phyloP scores from a whole-genome alignment of 2,888 invertebrate species.

The Phengaris arion region DNA sequence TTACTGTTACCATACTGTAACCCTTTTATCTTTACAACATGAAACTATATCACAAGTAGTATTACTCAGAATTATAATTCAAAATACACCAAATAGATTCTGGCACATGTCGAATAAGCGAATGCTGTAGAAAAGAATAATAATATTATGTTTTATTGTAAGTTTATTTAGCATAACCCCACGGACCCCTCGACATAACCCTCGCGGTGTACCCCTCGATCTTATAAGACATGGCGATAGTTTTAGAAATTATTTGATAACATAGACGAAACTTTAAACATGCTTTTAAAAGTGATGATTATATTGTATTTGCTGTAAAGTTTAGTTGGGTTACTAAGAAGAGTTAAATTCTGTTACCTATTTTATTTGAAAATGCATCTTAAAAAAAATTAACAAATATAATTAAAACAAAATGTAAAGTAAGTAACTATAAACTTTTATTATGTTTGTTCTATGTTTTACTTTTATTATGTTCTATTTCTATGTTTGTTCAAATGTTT shows the following conservation, averaged over 20 bases:
- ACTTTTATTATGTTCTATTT: no score
- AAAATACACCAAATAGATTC: background rate
- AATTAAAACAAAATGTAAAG: no score
- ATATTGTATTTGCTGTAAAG: background rate
- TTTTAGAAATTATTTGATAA: conserved; percentile 9
- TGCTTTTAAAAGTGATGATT: background rate
- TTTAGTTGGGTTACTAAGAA: no score
- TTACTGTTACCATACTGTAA: no score
- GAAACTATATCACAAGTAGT: background rate
- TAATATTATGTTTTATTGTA: conserved; percentile 10
- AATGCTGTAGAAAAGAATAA: background rate
- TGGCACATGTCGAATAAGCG: background rate
- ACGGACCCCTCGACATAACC: conserved; percentile 21
- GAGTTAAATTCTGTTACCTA: no score
- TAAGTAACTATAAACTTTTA: no score
- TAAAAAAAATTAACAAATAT: no score
- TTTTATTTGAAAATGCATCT: background rate
- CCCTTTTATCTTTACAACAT: background rate
- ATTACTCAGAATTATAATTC: background rate
- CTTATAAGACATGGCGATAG: conserved; percentile 17
- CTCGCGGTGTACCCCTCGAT: background rate
- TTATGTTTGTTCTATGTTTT: no score
- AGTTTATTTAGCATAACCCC: conserved; percentile 22
- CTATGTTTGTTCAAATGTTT: no score
- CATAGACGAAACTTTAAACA: background rate